Percentiles rank a stretch among this genome's conserved stretches.
These are phyloP conservation scores for Pontoporia blainvillei DNA, from an alignment of 2,113 vertebrate species.

Conservation along the genomic window DNA sequence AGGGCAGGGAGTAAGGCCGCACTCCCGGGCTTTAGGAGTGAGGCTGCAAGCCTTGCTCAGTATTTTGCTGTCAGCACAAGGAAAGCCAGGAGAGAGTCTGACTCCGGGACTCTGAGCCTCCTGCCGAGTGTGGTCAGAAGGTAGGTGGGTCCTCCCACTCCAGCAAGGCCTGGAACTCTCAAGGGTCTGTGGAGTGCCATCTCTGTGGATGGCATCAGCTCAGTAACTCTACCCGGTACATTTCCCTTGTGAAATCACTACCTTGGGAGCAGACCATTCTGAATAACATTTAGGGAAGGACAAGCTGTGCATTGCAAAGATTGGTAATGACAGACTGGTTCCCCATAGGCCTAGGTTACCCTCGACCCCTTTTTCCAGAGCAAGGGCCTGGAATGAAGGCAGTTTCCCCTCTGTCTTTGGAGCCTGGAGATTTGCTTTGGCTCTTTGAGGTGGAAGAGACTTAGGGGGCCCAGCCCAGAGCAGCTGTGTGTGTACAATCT, in stretches of 20 bases:
- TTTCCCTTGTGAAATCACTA: background rate
- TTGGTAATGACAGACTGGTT: background rate
- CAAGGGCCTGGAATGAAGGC: background rate
- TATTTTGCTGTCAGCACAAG: background rate
- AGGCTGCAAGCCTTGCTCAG: background rate
- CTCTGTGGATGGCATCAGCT: background rate
- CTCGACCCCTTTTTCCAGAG: background rate
- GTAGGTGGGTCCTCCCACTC: background rate
- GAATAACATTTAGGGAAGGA: constrained; percentile 15
- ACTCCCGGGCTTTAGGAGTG: background rate
- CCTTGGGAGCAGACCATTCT: background rate
- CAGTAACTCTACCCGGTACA: background rate
- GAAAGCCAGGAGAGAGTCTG: background rate
- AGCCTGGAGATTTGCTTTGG: background rate
- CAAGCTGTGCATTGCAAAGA: background rate
- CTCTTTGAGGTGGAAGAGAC: constrained; percentile 19
- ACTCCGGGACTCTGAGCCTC: background rate
- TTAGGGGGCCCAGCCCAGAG: background rate
- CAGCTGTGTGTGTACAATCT: background rate
- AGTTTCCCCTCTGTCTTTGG: background rate
- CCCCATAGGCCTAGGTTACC: background rate
- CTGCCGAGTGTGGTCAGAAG: background rate
- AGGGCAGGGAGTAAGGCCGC: background rate
- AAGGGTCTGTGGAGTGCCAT: background rate
- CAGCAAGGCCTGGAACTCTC: background rate